phyloP scores from a whole-genome alignment of 2,888 invertebrate species.

The Taphrorychus bicolor region DNA sequence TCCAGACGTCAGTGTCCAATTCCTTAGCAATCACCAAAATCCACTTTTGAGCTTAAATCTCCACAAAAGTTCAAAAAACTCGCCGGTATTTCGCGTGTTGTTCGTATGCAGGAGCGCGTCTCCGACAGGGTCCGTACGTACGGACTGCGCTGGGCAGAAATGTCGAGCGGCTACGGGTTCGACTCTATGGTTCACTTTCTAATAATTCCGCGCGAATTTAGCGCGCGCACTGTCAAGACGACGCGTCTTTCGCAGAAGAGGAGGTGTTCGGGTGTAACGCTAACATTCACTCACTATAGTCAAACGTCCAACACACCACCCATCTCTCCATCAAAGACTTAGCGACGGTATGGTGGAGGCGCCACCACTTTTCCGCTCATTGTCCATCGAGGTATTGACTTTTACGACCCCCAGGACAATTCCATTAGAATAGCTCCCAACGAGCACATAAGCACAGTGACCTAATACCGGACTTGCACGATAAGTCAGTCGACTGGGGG shows the following conservation, averaged over 20 bases:
- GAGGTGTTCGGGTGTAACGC: background rate
- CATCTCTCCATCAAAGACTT: background rate
- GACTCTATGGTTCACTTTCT: slow-evolving; percentile 38
- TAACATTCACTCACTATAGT: no score
- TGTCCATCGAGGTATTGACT: background rate
- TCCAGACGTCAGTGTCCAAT: background rate
- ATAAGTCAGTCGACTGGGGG: slow-evolving; percentile 24
- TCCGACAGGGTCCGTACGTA: background rate
- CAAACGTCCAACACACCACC: no score
- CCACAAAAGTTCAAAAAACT: background rate
- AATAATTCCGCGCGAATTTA: slow-evolving; percentile 22
- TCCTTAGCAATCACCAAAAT: background rate
- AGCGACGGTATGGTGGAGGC: background rate
- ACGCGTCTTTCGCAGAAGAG: slow-evolving; percentile 11
- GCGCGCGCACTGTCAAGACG: slow-evolving; percentile 25
- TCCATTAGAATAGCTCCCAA: slow-evolving; percentile 28
- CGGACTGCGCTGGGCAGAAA: slow-evolving; percentile 10
- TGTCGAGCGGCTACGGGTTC: slow-evolving; percentile 26
- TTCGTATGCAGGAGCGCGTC: background rate
- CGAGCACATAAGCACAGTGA: slow-evolving; percentile 20
- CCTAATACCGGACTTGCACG: slow-evolving; percentile 22
- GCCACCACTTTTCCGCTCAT: background rate
- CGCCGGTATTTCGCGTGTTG: background rate
- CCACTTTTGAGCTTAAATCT: background rate
- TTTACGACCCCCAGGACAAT: slow-evolving; percentile 13